Conservation (phyloP, 1,140 invertebrate species). For the Drosophila teissieri region DNA sequence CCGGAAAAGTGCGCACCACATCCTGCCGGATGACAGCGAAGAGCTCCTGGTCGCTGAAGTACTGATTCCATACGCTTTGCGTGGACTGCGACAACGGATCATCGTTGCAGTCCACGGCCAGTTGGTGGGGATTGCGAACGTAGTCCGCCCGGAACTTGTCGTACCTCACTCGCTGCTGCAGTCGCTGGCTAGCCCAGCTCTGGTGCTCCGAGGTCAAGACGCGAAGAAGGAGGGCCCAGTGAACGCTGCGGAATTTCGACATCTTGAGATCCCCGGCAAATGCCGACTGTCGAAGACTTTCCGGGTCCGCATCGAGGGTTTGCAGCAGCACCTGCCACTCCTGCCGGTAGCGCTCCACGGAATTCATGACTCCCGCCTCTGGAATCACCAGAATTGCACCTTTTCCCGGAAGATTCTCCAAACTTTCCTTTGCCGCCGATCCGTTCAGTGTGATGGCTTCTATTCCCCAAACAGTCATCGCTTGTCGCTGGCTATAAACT, state of each 20-base stretch:
- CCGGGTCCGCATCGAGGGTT: slow-evolving; percentile 67
- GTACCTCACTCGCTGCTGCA: slow-evolving; percentile 74
- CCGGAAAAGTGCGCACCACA: slow-evolving; percentile 92
- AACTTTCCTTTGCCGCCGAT: slow-evolving; percentile 49
- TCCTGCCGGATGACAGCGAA: slow-evolving; percentile 91
- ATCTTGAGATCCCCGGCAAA: slow-evolving; percentile 84
- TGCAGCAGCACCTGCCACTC: slow-evolving; percentile 82
- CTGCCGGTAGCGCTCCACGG: slow-evolving; percentile 76
- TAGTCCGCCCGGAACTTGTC: slow-evolving; percentile 78
- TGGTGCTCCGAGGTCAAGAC: slow-evolving; percentile 77
- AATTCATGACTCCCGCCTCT: slow-evolving; percentile 62
- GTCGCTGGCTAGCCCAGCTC: slow-evolving; percentile 77
- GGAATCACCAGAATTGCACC: slow-evolving; percentile 21
- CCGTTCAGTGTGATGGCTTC: slow-evolving; percentile 78
- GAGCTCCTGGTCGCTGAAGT: slow-evolving; percentile 92
- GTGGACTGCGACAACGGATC: slow-evolving; percentile 78
- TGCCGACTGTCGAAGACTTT: slow-evolving; percentile 69
- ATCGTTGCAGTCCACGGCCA: slow-evolving; percentile 53
- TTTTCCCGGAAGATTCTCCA: slow-evolving; percentile 29
- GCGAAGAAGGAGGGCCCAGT: slow-evolving; percentile 84
- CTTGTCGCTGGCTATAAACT: slow-evolving; percentile 38
- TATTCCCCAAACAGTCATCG: slow-evolving; percentile 77
- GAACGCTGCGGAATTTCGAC: slow-evolving; percentile 85
- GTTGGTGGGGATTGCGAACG: slow-evolving; percentile 77
- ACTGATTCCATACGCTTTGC: slow-evolving; percentile 92